Base-by-base conservation (phyloP, 30 jellyfish, hydroid and myxozoan species). In the Chrysaora quinquecirrha region DNA sequence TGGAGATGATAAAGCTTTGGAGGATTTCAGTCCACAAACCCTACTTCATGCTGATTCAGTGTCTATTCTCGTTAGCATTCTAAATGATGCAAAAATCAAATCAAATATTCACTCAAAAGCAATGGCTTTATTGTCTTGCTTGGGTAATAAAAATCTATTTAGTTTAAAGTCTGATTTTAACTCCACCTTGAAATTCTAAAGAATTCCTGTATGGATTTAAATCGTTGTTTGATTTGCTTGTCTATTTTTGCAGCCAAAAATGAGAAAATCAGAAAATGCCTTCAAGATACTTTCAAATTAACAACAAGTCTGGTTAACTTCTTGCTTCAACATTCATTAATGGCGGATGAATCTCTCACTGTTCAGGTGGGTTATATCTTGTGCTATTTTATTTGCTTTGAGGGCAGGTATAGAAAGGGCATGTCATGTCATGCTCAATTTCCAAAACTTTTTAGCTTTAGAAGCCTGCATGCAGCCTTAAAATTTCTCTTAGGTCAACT, bases 201-300 rank as follows among this genome's bases (percentile, higher is more conserved):
- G n/a, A n/a, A n/a, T n/a, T n/a, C n/a, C n/a, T n/a, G n/a, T n/a
- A n/a, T n/a, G n/a, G n/a, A n/a, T n/a, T n/a, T n/a, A n/a, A n/a
- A n/a, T n/a, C n/a, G n/a, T n/a, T n/a, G n/a, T n/a, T n/a, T n/a
- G n/a, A n/a, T n/a, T n/a, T n/a, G n/a, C n/a, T n/a, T n/a, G n/a
- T n/a, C n/a, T 76, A 14, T 9, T 75, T 49, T 54, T 71, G 49
- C 31, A 83, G 94, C 91, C 11, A 71, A 73, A 68, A 80, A 83
- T 60, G 35, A 3, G 3, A 94, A 85, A 64, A 85, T 89, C 33
- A 80, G 91, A 74, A 71, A 71, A 47, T 68, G 80, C 58, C 90
- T 91, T 11, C 98, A 91, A 80, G 72, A 91, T 46, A 85, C 91
- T 19, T 91, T 84, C 70, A 85, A 91, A 33, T 35, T 91, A 50